These are phyloP conservation scores for Aricia agestis DNA, from an alignment of 1,140 invertebrate genomes.

Conservation along the genomic window DNA sequence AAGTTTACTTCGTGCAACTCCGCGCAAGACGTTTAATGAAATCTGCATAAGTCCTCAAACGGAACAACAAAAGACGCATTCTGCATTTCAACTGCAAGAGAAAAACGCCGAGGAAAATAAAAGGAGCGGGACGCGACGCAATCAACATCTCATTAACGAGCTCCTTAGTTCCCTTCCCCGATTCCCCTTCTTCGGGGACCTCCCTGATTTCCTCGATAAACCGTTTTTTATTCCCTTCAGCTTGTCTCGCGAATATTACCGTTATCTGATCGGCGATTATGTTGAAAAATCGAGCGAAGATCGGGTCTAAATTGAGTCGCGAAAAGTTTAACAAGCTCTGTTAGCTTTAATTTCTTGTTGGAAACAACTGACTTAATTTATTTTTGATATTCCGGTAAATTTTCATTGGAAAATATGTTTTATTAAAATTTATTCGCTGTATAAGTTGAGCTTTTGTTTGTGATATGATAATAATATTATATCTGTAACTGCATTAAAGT, in stretches of 20 bases:
- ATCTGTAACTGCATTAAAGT: too few relatives aligned
- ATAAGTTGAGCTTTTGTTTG: background rate
- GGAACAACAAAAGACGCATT: conserved; percentile 57
- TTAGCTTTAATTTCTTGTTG: conserved; percentile 30
- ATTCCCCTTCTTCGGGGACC: conserved; percentile 30
- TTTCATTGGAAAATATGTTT: background rate
- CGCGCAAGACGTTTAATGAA: conserved; percentile 52
- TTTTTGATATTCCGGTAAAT: background rate
- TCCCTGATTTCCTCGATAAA: conserved; percentile 57
- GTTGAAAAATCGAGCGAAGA: conserved; percentile 42
- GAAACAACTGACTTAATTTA: conserved; percentile 29
- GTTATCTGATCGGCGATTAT: conserved; percentile 54
- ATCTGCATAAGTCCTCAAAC: conserved; percentile 55
- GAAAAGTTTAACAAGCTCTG: conserved; percentile 59
- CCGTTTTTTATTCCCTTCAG: conserved; percentile 49
- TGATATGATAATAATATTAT: too few relatives aligned
- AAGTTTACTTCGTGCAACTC: conserved; percentile 40
- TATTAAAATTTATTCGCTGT: background rate
- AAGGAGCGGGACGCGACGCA: conserved; percentile 52
- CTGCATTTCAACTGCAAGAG: conserved; percentile 52
- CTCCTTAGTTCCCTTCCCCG: conserved; percentile 56
- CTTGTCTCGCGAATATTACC: conserved; percentile 47
- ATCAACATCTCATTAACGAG: conserved; percentile 70
- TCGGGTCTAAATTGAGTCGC: conserved; percentile 34
- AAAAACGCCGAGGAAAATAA: conserved; percentile 43